These are phyloP conservation scores for Gallinago paraguaiae DNA, from an alignment of 2,113 vertebrate genomes.

Conservation along the genomic window DNA sequence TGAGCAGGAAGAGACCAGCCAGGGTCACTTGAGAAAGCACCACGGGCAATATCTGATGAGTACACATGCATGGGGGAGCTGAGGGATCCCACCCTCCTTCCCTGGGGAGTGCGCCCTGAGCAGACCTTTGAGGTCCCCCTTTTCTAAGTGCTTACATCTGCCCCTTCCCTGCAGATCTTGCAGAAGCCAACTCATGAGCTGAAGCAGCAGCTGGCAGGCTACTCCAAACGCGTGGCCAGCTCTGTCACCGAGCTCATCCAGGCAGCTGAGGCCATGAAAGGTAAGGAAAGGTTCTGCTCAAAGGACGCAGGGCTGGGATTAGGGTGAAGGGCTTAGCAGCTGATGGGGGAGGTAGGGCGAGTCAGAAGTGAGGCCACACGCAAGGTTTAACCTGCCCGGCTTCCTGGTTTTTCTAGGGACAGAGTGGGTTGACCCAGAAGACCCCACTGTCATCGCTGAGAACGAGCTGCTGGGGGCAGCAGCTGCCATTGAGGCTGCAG, in stretches of 20 bases:
- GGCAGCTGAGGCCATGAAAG: conserved; percentile 98
- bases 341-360: neutral
- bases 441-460: conserved; percentile 96
- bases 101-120: fast-evolving
- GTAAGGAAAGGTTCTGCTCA: conserved; percentile 63
- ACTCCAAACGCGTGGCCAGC: conserved; percentile 93
- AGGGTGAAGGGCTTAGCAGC: neutral
- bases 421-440: conserved; percentile 96
- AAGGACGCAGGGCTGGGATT: neutral
- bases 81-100: neutral
- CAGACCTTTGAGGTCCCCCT: neutral
- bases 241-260: conserved; percentile 98
- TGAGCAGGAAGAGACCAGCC: neutral
- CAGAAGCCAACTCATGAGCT: conserved; percentile 92
- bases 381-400: neutral
- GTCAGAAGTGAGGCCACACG: fast-evolving
- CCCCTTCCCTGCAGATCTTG: conserved; percentile 79
- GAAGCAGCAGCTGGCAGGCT: conserved; percentile 91
- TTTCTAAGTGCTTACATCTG: neutral
- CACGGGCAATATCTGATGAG: neutral
- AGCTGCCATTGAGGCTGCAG: conserved; percentile 96
- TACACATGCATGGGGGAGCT: neutral
- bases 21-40: neutral
- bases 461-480: conserved; percentile 94
- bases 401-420: conserved; percentile 70